A percentile compares a stretch with the other conserved stretches of the same genome.
Evolutionary conservation across 2,113 vertebrate species (phyloP).

Genomic region (Siphamia tubifer): DNA sequence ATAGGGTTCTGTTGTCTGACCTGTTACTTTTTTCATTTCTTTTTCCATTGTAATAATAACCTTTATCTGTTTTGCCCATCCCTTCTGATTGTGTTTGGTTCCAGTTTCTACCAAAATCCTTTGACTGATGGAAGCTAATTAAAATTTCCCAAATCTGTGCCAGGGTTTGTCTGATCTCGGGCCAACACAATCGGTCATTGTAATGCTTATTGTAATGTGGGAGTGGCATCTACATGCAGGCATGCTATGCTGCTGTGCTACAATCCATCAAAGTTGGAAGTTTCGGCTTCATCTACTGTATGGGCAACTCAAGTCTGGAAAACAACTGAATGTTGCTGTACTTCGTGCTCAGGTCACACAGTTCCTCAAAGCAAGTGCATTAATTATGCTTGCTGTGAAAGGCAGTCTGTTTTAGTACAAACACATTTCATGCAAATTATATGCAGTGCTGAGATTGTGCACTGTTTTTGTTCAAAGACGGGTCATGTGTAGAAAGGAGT

Average conservation of each 20-base stretch:
- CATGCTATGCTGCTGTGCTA: conserved; percentile 19
- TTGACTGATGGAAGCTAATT: conserved; percentile 10
- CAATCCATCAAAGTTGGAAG: not conserved
- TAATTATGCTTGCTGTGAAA: not conserved
- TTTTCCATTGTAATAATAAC: not conserved
- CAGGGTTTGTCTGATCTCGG: conserved; percentile 8
- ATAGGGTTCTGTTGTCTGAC: conserved; percentile 1
- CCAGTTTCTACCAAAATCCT: not conserved
- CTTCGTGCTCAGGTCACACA: not conserved
- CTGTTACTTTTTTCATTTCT: not conserved
- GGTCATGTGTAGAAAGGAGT: not conserved
- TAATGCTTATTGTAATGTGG: conserved; percentile 52
- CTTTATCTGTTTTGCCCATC: not conserved
- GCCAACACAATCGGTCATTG: conserved; percentile 58
- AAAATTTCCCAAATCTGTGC: not conserved
- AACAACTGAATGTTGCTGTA: not conserved
- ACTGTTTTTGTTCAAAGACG: not conserved
- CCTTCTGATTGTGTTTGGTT: not conserved
- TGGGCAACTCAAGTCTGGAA: not conserved
- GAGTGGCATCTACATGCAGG: conserved; percentile 59
- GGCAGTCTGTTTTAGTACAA: not conserved
- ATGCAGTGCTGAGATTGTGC: not conserved
- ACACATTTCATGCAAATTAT: not conserved
- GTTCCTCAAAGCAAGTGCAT: not conserved
- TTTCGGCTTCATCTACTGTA: not conserved